Base-by-base conservation (phyloP, 2,797 vertebrate genomes). In the Micropoecilia bifurca region DNA sequence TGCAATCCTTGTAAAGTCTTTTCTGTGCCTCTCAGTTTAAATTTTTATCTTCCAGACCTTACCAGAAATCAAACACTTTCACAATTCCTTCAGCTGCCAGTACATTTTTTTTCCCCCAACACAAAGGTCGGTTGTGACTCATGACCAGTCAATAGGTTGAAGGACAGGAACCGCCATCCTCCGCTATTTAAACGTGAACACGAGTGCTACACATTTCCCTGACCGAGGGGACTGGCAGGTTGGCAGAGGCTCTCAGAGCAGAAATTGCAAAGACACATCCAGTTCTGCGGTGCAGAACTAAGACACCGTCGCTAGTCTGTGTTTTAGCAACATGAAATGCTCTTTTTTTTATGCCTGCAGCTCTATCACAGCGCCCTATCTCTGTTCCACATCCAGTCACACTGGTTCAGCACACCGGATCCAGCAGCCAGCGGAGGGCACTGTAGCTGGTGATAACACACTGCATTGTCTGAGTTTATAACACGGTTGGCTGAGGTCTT, bases 221-320 rank as follows among this genome's bases (percentile, higher is more conserved):
- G 82, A 90, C 80, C 77, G 55, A 72, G 59, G 57, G 73, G 88
- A 80, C 79, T 85, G 91, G 92, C 89, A 89, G 89, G 72, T 79
- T 78, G 82, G 75, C 85, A 87, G 82, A 85, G 85, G 83, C 87
- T 87, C 76, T 75, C 80, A 87, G 86, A 87, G 88, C 81, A 76
- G 3, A 77, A 86, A 82, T 92, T 90, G 88, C 74, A 84, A 87
- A 82, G 83, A 89, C 68, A 39, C 79, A 87, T 86, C 85, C 89
- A 82, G 92, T 85, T 82, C 89, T 90, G 72, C 91, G 94, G 93
- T 92, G 93, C 93, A 91, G 90, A 91, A 93, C 94, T 93, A 92
- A 93, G 92, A 93, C 92, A 93, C 90, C 86, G 88, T 78, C 28
- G 83, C 75, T 80, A 79, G 74, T 84, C 81, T 86, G 82, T 84